Percentiles rank a stretch among this genome's conserved stretches.
These are phyloP conservation scores for Magallana nippona DNA, from an alignment of 2,888 invertebrate genomes.

Conservation along the genomic window DNA sequence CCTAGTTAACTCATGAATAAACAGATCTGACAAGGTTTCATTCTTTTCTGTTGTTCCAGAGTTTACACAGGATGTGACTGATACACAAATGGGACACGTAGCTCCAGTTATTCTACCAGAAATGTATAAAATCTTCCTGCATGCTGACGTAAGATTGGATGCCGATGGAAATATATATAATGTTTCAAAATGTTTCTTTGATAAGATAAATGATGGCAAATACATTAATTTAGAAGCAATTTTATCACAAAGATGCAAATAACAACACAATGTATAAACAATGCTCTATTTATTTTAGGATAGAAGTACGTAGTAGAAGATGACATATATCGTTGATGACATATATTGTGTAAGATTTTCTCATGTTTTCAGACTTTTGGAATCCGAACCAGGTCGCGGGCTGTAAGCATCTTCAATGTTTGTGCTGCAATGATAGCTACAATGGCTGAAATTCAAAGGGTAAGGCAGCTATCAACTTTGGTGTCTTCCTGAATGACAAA, in stretches of 20 bases:
- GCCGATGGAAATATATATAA: too few relatives aligned
- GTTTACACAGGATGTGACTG: conserved; percentile 85
- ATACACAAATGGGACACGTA: conserved; percentile 85
- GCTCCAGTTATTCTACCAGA: conserved; percentile 86
- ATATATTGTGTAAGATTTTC: neutral
- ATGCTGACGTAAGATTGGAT: conserved; percentile 81
- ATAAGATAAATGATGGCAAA: too few relatives aligned
- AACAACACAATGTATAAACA: too few relatives aligned
- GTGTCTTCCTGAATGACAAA: too few relatives aligned
- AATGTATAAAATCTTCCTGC: conserved; percentile 86
- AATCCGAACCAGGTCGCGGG: conserved; percentile 84
- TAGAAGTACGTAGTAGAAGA: too few relatives aligned
- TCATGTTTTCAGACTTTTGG: conserved; percentile 81
- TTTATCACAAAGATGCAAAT: too few relatives aligned
- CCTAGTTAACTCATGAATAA: too few relatives aligned
- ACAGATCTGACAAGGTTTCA: neutral
- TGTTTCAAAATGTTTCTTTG: too few relatives aligned
- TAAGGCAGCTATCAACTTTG: conserved; percentile 50
- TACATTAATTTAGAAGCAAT: too few relatives aligned
- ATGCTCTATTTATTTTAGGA: too few relatives aligned
- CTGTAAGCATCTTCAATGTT: conserved; percentile 86
- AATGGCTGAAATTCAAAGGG: conserved; percentile 82
- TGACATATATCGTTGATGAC: neutral
- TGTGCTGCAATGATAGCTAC: conserved; percentile 83
- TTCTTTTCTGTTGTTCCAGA: conserved; percentile 78